Conservation (phyloP, 2,888 invertebrate genomes). For the Conops quadrifasciatus region DNA sequence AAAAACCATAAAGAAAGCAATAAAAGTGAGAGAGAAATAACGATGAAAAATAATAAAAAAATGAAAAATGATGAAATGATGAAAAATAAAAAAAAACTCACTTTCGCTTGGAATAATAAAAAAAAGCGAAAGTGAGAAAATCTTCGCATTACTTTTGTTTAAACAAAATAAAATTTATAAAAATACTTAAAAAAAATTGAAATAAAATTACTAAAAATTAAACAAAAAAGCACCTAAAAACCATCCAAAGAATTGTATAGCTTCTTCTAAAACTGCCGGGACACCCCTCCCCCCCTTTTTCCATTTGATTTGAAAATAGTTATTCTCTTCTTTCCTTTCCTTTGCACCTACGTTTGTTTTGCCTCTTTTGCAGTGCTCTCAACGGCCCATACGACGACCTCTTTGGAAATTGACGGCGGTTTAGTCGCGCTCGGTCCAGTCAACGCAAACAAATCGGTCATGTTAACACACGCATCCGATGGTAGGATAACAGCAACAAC, state of each 20-base stretch:
- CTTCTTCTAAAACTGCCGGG: background rate
- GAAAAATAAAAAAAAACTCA: background rate
- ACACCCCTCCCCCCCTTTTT: too few species aligned
- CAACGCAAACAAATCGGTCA: slow-evolving; percentile 30
- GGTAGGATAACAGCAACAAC: background rate
- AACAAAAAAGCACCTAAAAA: too few species aligned
- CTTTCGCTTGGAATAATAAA: too few species aligned
- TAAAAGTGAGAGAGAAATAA: background rate
- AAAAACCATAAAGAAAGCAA: background rate
- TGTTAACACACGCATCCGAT: slow-evolving; percentile 30
- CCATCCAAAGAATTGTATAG: background rate
- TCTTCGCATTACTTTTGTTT: too few species aligned
- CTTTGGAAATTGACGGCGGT: too few species aligned
- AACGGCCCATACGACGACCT: too few species aligned
- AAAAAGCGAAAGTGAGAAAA: too few species aligned
- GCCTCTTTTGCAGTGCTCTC: too few species aligned
- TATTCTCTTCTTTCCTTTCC: too few species aligned
- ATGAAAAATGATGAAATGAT: background rate
- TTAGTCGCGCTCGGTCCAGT: background rate
- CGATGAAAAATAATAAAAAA: background rate
- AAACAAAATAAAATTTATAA: background rate
- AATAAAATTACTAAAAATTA: background rate
- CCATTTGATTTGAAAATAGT: too few species aligned
- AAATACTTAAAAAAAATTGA: slow-evolving; percentile 1
- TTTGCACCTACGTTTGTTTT: too few species aligned